These are phyloP conservation scores for Apotomis capreana DNA, from an alignment of 2,888 invertebrate species.

Conservation along the genomic window DNA sequence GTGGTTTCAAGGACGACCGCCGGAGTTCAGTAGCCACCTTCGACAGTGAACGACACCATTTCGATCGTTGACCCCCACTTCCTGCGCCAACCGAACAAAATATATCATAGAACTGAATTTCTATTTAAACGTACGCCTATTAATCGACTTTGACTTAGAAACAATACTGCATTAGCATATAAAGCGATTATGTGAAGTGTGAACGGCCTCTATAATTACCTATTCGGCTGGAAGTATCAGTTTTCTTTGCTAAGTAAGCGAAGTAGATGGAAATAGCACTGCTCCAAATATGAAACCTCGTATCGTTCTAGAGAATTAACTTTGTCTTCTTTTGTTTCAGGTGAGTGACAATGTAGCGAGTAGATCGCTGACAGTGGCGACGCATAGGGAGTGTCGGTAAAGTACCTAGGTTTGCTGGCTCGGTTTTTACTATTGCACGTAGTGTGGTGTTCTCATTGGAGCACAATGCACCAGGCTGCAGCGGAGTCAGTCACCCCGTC, in stretches of 20 bases:
- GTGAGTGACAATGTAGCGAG: constrained; percentile 58
- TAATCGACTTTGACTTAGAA: constrained; percentile 71
- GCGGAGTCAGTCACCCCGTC: constrained; percentile 80
- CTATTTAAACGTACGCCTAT: constrained; percentile 64
- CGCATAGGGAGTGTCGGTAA: constrained; percentile 60
- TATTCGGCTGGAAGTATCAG: constrained; percentile 43
- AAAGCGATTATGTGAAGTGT: constrained; percentile 62
- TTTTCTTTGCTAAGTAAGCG: constrained; percentile 19
- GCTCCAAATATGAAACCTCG: neutral
- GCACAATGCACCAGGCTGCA: constrained; percentile 83
- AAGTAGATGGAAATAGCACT: constrained; percentile 14
- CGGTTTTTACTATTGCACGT: constrained; percentile 73
- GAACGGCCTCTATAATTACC: constrained; percentile 56
- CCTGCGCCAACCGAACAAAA: constrained; percentile 72
- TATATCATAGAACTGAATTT: constrained; percentile 63
- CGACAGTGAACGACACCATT: constrained; percentile 78
- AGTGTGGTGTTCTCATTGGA: constrained; percentile 79
- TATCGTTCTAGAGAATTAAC: neutral
- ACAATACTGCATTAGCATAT: constrained; percentile 73
- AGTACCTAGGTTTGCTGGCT: constrained; percentile 56
- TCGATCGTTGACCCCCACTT: constrained; percentile 78
- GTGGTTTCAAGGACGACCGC: constrained; percentile 78
- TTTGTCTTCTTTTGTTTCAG: constrained; percentile 65
- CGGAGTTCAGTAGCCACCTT: constrained; percentile 79
- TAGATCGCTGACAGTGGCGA: constrained; percentile 40